These are phyloP conservation scores for Leptocoma aspasia DNA, from an alignment of 2,113 vertebrate species.

Conservation along the genomic window DNA sequence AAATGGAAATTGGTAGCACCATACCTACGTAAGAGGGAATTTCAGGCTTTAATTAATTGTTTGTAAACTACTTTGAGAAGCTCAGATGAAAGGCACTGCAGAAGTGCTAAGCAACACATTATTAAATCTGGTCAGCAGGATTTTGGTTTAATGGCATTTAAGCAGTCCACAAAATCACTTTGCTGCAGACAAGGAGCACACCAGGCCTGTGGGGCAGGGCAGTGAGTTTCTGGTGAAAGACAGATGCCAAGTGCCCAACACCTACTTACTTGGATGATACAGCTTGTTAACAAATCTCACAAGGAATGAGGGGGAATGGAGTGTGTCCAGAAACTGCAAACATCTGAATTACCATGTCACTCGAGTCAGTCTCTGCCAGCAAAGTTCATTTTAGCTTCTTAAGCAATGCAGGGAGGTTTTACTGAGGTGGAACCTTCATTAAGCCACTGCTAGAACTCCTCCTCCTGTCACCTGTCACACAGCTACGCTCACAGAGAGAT, in stretches of 20 bases:
- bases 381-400: neutral
- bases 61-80: slow-evolving; percentile 30
- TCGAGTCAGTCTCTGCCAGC: neutral
- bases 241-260: neutral
- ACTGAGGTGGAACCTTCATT: slow-evolving; percentile 4
- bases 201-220: neutral
- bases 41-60: slow-evolving; percentile 24
- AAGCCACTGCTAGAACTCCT: neutral
- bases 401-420: neutral
- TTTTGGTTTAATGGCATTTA: neutral
- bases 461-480: slow-evolving; percentile 16
- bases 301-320: neutral
- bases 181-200: neutral
- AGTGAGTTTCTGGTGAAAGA: neutral
- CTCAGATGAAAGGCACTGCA: slow-evolving; percentile 1
- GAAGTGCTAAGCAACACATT: neutral
- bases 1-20: neutral
- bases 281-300: neutral
- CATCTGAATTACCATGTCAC: neutral
- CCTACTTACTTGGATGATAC: neutral
- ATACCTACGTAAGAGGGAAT: neutral
- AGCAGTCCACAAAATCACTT: neutral
- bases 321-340: neutral
- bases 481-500: neutral
- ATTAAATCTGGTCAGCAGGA: neutral